These are phyloP conservation scores for Falco columbarius DNA, from an alignment of 2,797 vertebrate genomes.

Conservation along the genomic window DNA sequence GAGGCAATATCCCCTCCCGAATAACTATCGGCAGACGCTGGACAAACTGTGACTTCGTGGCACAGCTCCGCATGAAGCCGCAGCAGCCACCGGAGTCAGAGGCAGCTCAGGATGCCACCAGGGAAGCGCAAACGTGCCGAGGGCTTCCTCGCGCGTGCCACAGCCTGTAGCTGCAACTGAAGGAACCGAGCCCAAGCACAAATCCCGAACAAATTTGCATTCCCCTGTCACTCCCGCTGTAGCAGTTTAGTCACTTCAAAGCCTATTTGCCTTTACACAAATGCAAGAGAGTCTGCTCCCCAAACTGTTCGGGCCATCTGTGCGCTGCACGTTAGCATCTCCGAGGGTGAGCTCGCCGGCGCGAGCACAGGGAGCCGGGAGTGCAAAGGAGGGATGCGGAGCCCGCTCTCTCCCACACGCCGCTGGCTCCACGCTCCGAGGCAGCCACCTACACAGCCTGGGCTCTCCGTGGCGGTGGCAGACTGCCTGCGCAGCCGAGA, in stretches of 20 bases:
- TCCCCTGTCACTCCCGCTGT: background rate
- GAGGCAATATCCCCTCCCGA: background rate
- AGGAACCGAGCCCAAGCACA: background rate
- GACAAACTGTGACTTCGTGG: accelerated
- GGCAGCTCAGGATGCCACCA: background rate
- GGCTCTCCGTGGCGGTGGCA: background rate
- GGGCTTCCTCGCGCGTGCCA: accelerated
- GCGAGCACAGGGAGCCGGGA: background rate
- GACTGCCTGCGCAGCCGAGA: background rate
- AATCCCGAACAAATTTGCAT: background rate
- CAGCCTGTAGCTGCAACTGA: background rate
- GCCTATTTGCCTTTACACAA: conserved; percentile 42
- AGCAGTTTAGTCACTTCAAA: conserved; percentile 58
- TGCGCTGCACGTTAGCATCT: conserved; percentile 22
- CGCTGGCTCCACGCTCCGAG: background rate
- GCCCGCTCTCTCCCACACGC: background rate
- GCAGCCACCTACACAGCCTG: background rate
- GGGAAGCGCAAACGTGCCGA: accelerated
- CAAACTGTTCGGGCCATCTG: conserved; percentile 68
- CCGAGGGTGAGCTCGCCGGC: background rate
- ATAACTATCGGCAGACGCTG: accelerated
- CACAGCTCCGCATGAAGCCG: background rate
- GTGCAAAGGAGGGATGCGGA: background rate
- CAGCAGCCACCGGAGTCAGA: background rate
- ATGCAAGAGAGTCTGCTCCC: conserved; percentile 64